Evolutionary conservation across 2,113 vertebrate species (phyloP).

Genomic region (Tyto alba): DNA sequence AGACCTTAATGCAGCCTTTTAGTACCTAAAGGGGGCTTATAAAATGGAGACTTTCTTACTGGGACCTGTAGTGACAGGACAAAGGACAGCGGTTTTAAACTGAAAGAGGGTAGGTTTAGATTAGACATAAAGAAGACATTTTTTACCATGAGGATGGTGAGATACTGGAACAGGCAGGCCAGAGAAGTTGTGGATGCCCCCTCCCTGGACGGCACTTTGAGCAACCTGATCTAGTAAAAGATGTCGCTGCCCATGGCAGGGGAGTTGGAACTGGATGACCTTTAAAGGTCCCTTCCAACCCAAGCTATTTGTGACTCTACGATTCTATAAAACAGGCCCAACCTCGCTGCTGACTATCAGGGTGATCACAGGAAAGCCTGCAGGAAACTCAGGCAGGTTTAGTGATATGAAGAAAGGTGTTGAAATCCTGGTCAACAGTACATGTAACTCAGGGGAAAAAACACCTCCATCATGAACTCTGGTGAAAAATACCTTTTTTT

Average conservation of each 20-base stretch:
- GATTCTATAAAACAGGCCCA: neutral
- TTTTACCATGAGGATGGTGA: neutral
- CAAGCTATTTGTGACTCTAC: neutral
- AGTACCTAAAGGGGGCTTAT: neutral
- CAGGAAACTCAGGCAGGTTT: neutral
- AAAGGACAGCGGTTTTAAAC: neutral
- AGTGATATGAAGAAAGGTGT: neutral
- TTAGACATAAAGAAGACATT: neutral
- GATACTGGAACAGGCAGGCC: neutral
- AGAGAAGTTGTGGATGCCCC: neutral
- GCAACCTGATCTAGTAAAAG: neutral
- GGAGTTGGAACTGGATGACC: neutral
- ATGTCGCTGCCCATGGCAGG: neutral
- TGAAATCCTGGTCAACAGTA: neutral
- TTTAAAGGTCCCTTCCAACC: neutral
- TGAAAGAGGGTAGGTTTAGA: neutral
- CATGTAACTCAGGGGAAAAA: neutral
- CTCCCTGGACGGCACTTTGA: neutral
- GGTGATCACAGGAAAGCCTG: neutral
- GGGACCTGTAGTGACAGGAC: neutral
- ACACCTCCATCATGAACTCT: neutral
- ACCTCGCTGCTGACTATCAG: neutral
- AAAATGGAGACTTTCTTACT: neutral
- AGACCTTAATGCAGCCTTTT: neutral
- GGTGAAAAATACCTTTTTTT: neutral